Conservation (phyloP, 2,888 invertebrate species). For the Dromius quadrimaculatus region DNA sequence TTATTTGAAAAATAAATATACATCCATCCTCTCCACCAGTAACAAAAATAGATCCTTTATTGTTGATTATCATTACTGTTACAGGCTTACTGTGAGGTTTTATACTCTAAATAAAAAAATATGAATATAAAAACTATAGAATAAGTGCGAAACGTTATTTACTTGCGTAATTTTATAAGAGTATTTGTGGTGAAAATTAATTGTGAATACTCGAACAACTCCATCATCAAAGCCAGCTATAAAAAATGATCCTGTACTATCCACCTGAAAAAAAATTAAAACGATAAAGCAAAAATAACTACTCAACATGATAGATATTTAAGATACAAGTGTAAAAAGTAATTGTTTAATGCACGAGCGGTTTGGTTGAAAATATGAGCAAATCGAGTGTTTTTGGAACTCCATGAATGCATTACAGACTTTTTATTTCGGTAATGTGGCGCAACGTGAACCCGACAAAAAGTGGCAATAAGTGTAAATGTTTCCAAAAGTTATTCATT, state of each 20-base stretch:
- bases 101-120: constrained; percentile 66
- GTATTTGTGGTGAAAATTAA: constrained; percentile 1
- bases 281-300: no score
- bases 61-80: constrained; percentile 73
- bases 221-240: constrained; percentile 81
- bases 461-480: not conserved
- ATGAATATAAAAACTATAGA: constrained; percentile 17
- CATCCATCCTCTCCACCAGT: constrained; percentile 77
- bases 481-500: not conserved
- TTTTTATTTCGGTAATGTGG: no score
- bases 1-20: constrained; percentile 73
- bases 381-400: no score
- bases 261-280: constrained; percentile 70
- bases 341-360: no score
- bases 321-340: no score
- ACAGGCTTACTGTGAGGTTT: constrained; percentile 79
- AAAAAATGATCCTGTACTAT: constrained; percentile 74
- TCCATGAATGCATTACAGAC: no score
- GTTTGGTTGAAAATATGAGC: no score
- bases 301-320: no score
- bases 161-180: constrained; percentile 12
- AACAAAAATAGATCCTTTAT: constrained; percentile 71
- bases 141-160: not conserved
- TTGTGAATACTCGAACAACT: constrained; percentile 71
- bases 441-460: no score